phyloP scores from a whole-genome alignment of 2,113 vertebrate genomes.

The Vulpes lagopus region DNA sequence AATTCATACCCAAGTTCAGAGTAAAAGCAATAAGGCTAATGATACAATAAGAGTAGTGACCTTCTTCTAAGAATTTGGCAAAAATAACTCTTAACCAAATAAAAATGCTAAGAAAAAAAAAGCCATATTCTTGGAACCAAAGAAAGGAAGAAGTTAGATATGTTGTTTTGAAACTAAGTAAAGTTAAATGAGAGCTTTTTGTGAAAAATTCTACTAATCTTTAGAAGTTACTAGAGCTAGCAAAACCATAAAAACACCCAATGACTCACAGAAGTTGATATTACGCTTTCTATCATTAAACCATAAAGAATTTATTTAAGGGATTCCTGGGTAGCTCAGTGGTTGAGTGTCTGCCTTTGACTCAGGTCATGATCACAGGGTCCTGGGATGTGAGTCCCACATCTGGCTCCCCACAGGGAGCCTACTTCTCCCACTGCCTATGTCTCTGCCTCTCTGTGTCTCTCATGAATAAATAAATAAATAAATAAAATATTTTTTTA shows the following conservation, averaged over 20 bases:
- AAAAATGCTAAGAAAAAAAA: neutral
- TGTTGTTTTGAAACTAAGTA: constrained; percentile 45
- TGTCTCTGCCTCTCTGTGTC: no score
- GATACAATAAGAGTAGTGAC: neutral
- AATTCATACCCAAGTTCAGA: neutral
- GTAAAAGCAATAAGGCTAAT: neutral
- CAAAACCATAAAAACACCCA: neutral
- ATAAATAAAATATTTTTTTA: no score
- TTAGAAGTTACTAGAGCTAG: neutral
- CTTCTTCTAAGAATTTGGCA: neutral
- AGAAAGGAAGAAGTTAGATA: constrained; percentile 30
- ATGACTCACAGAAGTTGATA: neutral
- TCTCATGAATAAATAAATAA: no score
- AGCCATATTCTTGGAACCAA: neutral
- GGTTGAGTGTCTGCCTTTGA: no score
- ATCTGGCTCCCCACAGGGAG: no score
- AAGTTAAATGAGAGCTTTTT: neutral
- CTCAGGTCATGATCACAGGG: no score
- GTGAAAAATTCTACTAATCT: neutral
- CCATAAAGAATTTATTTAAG: neutral
- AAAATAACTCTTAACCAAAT: neutral
- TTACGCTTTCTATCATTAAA: neutral
- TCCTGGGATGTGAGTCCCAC: no score
- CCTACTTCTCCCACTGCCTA: no score
- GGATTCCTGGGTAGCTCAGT: no score